Percentiles rank a stretch among this genome's conserved stretches.
Evolutionary conservation across 2,113 vertebrate genomes (phyloP).

Genomic region (Pelvicachromis taeniatus): DNA sequence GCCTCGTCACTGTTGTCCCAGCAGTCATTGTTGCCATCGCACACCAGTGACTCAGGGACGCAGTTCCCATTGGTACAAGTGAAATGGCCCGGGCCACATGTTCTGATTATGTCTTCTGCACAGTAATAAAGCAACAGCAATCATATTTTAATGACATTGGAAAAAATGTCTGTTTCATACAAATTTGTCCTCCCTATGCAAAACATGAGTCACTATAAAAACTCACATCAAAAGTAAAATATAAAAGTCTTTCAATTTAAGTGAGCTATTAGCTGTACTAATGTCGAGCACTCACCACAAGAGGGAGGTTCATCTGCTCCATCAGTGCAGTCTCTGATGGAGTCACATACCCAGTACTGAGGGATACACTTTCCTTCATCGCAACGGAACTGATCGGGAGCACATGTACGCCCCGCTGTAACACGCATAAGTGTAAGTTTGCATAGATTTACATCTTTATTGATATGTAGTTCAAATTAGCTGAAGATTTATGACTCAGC

Average conservation of each 20-base stretch:
- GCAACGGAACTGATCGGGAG: constrained; percentile 54
- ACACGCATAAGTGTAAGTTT: background rate
- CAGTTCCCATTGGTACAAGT: constrained; percentile 73
- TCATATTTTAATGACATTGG: background rate
- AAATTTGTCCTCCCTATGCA: background rate
- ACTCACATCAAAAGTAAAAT: background rate
- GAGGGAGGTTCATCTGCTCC: constrained; percentile 68
- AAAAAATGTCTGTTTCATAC: background rate
- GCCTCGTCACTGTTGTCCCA: constrained; percentile 91
- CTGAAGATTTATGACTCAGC: background rate
- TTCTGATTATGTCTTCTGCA: constrained; percentile 57
- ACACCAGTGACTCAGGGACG: constrained; percentile 52
- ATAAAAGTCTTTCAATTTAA: background rate
- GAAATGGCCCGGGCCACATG: constrained; percentile 66
- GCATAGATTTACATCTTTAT: background rate
- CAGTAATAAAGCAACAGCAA: background rate
- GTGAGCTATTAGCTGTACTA: background rate
- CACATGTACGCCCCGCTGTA: constrained; percentile 57
- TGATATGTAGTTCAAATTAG: background rate
- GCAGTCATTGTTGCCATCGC: constrained; percentile 87
- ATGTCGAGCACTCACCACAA: constrained; percentile 48
- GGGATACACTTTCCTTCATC: constrained; percentile 65
- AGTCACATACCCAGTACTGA: constrained; percentile 61
- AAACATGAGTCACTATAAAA: background rate
- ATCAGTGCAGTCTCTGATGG: constrained; percentile 59